These are phyloP conservation scores for Imbricaverruca yamaguchii DNA, from an alignment of 2,888 invertebrate species.

Conservation along the genomic window DNA sequence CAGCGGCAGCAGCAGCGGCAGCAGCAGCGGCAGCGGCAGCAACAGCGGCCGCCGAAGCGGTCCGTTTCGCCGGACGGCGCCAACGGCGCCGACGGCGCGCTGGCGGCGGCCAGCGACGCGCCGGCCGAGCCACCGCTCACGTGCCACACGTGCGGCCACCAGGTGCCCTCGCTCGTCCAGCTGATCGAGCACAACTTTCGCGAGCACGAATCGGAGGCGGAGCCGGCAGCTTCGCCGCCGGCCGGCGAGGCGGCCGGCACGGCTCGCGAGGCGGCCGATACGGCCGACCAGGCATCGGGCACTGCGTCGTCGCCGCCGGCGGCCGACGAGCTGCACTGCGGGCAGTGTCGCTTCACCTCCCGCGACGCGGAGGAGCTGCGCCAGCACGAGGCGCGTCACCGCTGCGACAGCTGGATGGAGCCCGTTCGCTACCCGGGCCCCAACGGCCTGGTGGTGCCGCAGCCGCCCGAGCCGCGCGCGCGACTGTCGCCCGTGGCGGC, in stretches of 20 bases:
- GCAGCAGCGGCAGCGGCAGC: neutral
- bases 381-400: neutral
- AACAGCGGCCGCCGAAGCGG: neutral
- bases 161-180: conserved; percentile 63
- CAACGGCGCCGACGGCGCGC: conserved; percentile 26
- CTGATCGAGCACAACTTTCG: conserved; percentile 61
- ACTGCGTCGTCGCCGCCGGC: conserved; percentile 40
- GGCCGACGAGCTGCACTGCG: conserved; percentile 38
- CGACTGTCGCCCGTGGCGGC: conserved; percentile 34
- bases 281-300: neutral
- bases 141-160: conserved; percentile 63
- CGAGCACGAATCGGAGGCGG: conserved; percentile 22
- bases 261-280: neutral
- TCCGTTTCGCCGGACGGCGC: neutral
- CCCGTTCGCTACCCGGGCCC: conserved; percentile 38
- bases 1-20: conserved; percentile 37
- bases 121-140: conserved; percentile 60
- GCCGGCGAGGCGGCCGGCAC: neutral
- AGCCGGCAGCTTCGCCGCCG: neutral
- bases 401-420: neutral
- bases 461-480: conserved; percentile 55
- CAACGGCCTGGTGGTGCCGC: conserved; percentile 64
- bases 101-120: conserved; percentile 42
- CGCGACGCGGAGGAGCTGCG: neutral
- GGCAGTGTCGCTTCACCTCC: conserved; percentile 34